phyloP scores from a whole-genome alignment of 2,113 vertebrate species.

The Synodontis membranacea region DNA sequence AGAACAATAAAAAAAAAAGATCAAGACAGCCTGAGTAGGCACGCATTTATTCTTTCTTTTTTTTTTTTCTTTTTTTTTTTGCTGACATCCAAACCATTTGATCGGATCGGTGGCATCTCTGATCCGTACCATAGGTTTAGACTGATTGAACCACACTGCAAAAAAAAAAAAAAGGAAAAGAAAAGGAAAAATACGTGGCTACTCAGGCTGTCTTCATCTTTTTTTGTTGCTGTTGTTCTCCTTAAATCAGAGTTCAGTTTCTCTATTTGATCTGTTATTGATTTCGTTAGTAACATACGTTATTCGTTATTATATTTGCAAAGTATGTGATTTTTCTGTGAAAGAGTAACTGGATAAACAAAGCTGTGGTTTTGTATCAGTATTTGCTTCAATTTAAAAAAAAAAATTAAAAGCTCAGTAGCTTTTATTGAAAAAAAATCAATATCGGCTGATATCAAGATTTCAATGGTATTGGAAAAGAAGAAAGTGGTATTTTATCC shows the following conservation, averaged over 20 bases:
- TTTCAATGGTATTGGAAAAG: background rate
- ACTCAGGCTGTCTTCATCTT: background rate
- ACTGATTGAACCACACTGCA: too few relatives aligned
- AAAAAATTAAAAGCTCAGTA: background rate
- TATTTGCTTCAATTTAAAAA: background rate
- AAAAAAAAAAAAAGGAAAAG: too few relatives aligned
- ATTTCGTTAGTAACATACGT: background rate
- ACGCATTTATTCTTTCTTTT: too few relatives aligned
- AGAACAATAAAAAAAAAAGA: background rate
- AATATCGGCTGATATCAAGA: background rate
- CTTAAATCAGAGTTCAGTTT: too few relatives aligned
- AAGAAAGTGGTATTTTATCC: background rate
- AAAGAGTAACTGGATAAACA: background rate
- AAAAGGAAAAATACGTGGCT: too few relatives aligned
- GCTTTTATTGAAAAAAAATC: background rate
- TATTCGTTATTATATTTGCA: background rate
- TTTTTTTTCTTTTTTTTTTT: too few relatives aligned
- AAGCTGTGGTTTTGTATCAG: background rate
- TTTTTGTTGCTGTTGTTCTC: background rate
- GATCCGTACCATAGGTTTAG: too few relatives aligned
- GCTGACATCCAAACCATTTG: too few relatives aligned
- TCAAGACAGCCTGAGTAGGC: too few relatives aligned
- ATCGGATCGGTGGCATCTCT: too few relatives aligned
- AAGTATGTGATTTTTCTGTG: background rate
- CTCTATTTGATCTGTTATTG: background rate